Percentiles rank a stretch among this genome's conserved stretches.
Conservation (phyloP, 2,797 vertebrate species). For the Otolemur crassicaudatus region DNA sequence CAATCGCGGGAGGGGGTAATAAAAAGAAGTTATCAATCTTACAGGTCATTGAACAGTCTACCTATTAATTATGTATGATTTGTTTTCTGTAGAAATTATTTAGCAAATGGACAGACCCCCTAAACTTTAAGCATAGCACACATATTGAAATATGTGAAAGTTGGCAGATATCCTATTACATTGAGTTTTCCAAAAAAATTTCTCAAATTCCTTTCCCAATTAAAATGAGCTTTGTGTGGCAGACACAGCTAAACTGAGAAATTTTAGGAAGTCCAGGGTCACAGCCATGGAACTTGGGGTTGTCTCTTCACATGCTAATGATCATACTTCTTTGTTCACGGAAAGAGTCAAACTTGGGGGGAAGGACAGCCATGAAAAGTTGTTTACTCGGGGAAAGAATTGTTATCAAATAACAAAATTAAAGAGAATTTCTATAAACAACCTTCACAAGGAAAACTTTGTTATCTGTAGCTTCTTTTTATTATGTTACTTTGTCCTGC, state of each 20-base stretch:
- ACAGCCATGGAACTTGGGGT: neutral
- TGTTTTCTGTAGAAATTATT: neutral
- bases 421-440: conserved; percentile 50
- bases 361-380: conserved; percentile 35
- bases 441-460: conserved; percentile 18
- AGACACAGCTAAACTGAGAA: neutral
- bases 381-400: conserved; percentile 16
- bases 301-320: neutral
- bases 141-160: conserved; percentile 48
- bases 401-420: conserved; percentile 29
- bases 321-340: neutral
- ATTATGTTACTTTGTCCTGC: conserved; percentile 29
- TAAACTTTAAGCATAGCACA: conserved; percentile 27
- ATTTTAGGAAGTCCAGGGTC: neutral
- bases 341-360: conserved; percentile 33
- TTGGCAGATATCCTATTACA: neutral
- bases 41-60: neutral
- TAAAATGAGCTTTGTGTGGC: conserved; percentile 26
- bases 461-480: conserved; percentile 53
- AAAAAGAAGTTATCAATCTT: neutral
- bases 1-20: neutral
- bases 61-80: conserved; percentile 37
- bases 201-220: neutral
- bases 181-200: neutral
- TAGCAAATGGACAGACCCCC: neutral